A percentile compares a stretch with the other conserved stretches of the same genome.
Evolutionary conservation across 2,797 vertebrate genomes (phyloP).

Genomic region (Parambassis ranga): DNA sequence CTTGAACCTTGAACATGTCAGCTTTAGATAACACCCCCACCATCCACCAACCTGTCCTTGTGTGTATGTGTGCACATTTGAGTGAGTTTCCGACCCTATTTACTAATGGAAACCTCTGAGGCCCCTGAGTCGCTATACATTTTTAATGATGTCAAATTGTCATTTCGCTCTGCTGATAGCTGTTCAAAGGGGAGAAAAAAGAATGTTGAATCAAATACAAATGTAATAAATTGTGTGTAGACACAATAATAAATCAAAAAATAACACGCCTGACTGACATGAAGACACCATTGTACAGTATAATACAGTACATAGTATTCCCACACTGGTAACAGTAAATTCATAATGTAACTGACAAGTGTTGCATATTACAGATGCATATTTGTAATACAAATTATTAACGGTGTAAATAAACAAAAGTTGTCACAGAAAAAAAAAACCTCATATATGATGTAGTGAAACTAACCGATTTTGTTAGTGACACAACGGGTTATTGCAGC

Average conservation of each 20-base stretch:
- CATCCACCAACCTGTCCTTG: not conserved
- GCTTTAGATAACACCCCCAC: conserved; percentile 78
- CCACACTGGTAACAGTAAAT: no score
- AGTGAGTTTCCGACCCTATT: conserved; percentile 76
- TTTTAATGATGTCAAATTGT: conserved; percentile 81
- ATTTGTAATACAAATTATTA: no score
- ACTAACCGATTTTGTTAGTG: no score
- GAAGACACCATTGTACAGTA: no score
- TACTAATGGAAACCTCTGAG: conserved; percentile 79
- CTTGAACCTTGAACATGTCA: conserved; percentile 77
- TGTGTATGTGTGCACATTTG: conserved; percentile 34
- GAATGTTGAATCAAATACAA: conserved; percentile 40
- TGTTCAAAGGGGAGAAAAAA: conserved; percentile 51
- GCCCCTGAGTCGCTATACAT: conserved; percentile 70
- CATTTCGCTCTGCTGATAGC: conserved; percentile 72
- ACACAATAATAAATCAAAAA: conserved; percentile 37
- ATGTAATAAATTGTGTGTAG: conserved; percentile 42
- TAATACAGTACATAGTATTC: no score
- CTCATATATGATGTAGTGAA: no score
- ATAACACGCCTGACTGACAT: not conserved
- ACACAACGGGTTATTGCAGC: no score
- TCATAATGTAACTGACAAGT: no score
- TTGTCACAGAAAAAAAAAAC: no score
- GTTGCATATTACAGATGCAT: no score
- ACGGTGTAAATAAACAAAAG: no score